Percentiles rank a stretch among this genome's conserved stretches.
Conservation (phyloP, 2,888 invertebrate species). For the Mesopsocus fuscifrons region DNA sequence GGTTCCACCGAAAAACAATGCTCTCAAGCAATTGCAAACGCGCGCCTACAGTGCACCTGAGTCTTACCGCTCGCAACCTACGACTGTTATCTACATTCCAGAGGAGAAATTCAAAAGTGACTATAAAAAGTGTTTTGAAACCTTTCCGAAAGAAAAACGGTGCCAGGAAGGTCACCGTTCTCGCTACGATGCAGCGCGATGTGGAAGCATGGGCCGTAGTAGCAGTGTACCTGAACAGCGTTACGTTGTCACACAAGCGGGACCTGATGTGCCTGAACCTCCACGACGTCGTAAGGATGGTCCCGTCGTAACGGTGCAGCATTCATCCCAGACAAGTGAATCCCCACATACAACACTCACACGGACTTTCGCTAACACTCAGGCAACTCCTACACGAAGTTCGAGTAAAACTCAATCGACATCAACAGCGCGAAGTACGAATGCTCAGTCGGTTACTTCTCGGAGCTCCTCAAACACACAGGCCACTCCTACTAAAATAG, state of each 20-base stretch:
- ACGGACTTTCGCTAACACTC: too few species aligned
- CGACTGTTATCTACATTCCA: slow-evolving; percentile 5
- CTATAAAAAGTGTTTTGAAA: slow-evolving; percentile 3
- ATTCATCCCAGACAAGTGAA: neutral
- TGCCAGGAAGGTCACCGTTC: slow-evolving; percentile 1
- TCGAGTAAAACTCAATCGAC: too few species aligned
- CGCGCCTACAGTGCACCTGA: slow-evolving; percentile 8
- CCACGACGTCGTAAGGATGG: neutral
- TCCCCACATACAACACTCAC: too few species aligned
- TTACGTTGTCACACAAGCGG: neutral
- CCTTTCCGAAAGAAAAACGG: slow-evolving; percentile 4
- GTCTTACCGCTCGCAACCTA: neutral
- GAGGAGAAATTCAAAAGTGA: slow-evolving; percentile 2
- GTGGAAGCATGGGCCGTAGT: neutral
- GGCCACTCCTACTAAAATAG: too few species aligned
- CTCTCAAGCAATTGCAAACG: slow-evolving; percentile 5
- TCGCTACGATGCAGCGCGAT: neutral
- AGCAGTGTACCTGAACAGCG: slow-evolving; percentile 8
- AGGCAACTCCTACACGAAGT: too few species aligned
- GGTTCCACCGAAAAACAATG: slow-evolving; percentile 6
- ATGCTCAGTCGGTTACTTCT: too few species aligned
- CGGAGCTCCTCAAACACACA: too few species aligned
- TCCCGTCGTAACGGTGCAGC: neutral
- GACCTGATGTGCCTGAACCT: neutral
- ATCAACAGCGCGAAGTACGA: too few species aligned